Base-by-base conservation (phyloP, 92 coral and sea anemone genomes). In the Actinernus sp. region DNA sequence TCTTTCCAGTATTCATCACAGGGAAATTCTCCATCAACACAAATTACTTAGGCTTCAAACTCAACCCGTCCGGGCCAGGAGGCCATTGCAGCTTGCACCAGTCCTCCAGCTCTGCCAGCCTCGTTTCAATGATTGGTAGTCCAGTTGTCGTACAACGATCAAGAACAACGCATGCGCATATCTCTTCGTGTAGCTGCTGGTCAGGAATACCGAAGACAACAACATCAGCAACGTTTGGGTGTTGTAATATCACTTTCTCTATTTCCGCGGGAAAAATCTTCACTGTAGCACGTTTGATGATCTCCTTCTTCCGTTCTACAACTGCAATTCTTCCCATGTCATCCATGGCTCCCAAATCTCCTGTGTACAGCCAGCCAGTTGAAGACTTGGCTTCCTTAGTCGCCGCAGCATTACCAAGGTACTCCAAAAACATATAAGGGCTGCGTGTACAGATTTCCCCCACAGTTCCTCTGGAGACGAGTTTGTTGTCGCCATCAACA, bases 121-220 rank as follows among this genome's bases (percentile, higher is more conserved):
- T 55, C 23, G 76, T 32, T 51, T 51, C 64, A 18, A 53, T 48
- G 13, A 55, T 68, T n/a, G n/a, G n/a, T n/a, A n/a, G n/a, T n/a
- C n/a, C n/a, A n/a, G n/a, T n/a, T n/a, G n/a, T n/a, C n/a, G 43
- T 8, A n/a, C n/a, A 8, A 16, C 27, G 24, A 21, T 32, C 29
- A 4, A 49, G 49, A 25, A 68, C 76, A 11, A 71, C 59, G 64
- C 76, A 66, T 68, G 76, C 76, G 76, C 76, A 68, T 2, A 68
- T 20, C 56, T 68, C 76, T 51, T 55, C 33, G 14, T 39, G 53
- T 7, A 68, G 30, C 48, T 10, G 12, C 39, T 53, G 19, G 24
- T 68, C 76, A 18, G 76, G 76, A 31, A 68, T 55, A 7, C 76
- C 76, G 14, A 71, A 17, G 10, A 23, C 21, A 31, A 53, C 28